Evolutionary conservation across 2,113 vertebrate species (phyloP), one percentile per base, ranked within the genome.

Genomic region (Mobula birostris): DNA sequence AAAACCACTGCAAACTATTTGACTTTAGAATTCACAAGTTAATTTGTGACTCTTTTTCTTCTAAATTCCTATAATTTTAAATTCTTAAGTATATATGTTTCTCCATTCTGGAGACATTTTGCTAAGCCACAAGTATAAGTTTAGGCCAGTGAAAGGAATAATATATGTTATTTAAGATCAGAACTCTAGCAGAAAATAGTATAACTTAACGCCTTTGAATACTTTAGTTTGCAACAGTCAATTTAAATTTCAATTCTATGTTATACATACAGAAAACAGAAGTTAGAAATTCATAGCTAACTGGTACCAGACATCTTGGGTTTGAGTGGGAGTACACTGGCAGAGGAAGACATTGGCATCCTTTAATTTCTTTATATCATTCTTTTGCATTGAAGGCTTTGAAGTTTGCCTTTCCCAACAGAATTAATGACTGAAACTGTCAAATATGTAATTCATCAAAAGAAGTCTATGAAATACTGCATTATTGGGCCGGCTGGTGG

Each of bases 101-200:
- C n/a, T 92, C 90, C 21, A 32, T 27, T 32, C 90, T 74, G 90
- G 90, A 92, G 90, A 92, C n/a, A 92, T 70, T 92, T 72, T 92
- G 32, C 90, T 72, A 66, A 27, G 11, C 36, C 66, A 66, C 66
- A 92, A 92, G 66, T 92, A 92, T 72, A 92, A 66, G 66, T 92
- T 72, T 92, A 72, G 90, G 90, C 40, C 66, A 72, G 90, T 92
- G 87, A 91, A 72, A 92, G 32, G 90, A 72, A 40, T 92, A 92
- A 92, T 92, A 66, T 72, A 72, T 92, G 66, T 17, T 7, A 72
- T 92, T 92, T 70, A 92, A 92, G 90, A 70, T 72, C 63, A 70
- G 36, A 66, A 14, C 29, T 92, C 66, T 72, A 72, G 90, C 66
- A 92, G 66, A 92, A 92, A 92, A 92, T 92, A 92, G 90, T 66